These are phyloP conservation scores for Aethina tumida DNA, from an alignment of 1,140 invertebrate species.

Conservation along the genomic window DNA sequence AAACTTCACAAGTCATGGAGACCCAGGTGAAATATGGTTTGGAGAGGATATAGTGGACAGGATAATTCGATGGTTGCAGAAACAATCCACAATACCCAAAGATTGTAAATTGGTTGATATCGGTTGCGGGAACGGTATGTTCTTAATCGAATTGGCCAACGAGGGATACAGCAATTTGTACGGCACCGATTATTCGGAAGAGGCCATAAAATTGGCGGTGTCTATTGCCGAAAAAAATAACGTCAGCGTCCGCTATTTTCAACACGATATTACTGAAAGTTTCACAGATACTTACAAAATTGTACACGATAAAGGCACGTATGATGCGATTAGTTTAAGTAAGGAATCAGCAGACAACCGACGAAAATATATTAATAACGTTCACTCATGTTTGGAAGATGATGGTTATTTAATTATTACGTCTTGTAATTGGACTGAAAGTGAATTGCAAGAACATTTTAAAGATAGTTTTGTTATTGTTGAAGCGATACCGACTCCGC, in stretches of 20 bases:
- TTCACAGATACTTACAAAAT: conserved; percentile 46
- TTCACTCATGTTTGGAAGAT: conserved; percentile 47
- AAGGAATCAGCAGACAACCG: conserved; percentile 53
- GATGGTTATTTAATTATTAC: conserved; percentile 69
- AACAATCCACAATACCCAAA: conserved; percentile 34
- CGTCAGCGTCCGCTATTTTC: conserved; percentile 44
- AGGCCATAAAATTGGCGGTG: conserved; percentile 65
- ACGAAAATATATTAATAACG: conserved; percentile 56
- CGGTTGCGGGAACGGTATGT: conserved; percentile 86
- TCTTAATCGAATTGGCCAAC: conserved; percentile 64
- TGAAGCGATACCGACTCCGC: conserved; percentile 62
- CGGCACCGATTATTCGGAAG: conserved; percentile 77
- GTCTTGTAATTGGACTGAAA: conserved; percentile 90
- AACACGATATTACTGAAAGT: conserved; percentile 46
- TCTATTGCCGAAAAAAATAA: conserved; percentile 49
- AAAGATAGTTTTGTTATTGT: conserved; percentile 48
- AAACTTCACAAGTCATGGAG: conserved; percentile 75
- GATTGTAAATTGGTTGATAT: conserved; percentile 51
- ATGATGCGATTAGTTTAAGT: conserved; percentile 80
- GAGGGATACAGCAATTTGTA: conserved; percentile 63
- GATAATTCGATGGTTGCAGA: conserved; percentile 56
- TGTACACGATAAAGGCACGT: conserved; percentile 85
- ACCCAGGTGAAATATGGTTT: conserved; percentile 90
- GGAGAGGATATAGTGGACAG: conserved; percentile 69
- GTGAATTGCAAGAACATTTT: conserved; percentile 70